Evolutionary conservation across 2,888 invertebrate genomes (phyloP).

Genomic region (Sepiola atlantica): DNA sequence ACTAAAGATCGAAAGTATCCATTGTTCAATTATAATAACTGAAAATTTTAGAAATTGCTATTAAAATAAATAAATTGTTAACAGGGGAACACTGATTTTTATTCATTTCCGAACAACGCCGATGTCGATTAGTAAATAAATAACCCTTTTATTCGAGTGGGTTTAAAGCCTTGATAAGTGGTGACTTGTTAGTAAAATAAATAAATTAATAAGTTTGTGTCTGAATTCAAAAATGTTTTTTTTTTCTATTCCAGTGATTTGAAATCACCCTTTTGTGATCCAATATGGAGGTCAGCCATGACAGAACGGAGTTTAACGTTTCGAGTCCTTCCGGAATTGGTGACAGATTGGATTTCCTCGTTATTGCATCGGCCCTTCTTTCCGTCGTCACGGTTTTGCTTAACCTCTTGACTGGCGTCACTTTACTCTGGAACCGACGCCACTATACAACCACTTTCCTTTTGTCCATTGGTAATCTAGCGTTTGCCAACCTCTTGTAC

Average conservation of each 20-base stretch:
- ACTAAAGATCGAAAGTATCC: no score
- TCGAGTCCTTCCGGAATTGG: neutral
- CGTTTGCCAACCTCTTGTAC: neutral
- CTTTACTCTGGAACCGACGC: neutral
- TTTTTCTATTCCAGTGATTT: neutral
- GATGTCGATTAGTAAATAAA: no score
- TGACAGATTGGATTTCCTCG: neutral
- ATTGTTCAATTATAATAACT: no score
- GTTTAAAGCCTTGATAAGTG: no score
- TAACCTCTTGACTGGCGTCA: neutral
- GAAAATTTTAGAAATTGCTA: no score
- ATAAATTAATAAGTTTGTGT: neutral
- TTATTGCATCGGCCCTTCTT: neutral
- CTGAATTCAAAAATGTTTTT: neutral
- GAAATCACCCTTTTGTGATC: neutral
- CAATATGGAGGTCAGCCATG: neutral
- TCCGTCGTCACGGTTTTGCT: neutral
- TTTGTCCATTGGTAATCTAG: neutral
- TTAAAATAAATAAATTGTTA: no score
- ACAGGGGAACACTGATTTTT: no score
- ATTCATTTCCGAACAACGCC: no score
- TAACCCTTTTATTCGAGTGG: no score
- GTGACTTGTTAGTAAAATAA: no score
- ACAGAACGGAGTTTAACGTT: neutral
- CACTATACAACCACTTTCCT: constrained; percentile 13